Percentiles rank a stretch among this genome's conserved stretches.
These are phyloP conservation scores for Aethina tumida DNA, from an alignment of 1,140 invertebrate genomes.

Conservation along the genomic window DNA sequence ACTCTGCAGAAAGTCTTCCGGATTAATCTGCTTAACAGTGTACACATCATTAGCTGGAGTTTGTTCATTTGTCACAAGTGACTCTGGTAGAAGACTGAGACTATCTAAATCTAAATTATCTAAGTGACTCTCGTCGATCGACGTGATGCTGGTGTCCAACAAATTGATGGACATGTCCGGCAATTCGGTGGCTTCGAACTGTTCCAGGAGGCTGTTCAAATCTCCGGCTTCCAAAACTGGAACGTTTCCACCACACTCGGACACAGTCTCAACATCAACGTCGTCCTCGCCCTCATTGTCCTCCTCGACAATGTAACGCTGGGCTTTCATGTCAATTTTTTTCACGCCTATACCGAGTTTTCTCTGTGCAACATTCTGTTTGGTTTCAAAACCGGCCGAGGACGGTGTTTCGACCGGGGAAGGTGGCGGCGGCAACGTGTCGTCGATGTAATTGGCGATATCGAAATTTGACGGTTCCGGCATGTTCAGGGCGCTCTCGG, in stretches of 20 bases:
- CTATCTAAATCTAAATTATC: too few relatives aligned
- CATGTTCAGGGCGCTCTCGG: too few relatives aligned
- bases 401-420: not conserved
- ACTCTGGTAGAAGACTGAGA: too few relatives aligned
- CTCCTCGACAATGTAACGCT: slow-evolving; percentile 25
- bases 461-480: too few relatives aligned
- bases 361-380: not conserved
- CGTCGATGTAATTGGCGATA: too few relatives aligned
- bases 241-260: slow-evolving; percentile 18
- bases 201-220: slow-evolving; percentile 40
- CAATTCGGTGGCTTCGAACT: slow-evolving; percentile 42
- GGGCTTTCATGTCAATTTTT: slow-evolving; percentile 28
- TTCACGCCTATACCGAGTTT: slow-evolving; percentile 17
- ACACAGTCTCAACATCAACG: slow-evolving; percentile 31
- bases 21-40: too few relatives aligned
- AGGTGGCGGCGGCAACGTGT: not conserved
- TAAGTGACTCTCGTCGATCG: too few relatives aligned
- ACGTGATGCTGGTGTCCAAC: too few relatives aligned
- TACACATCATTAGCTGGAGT: too few relatives aligned
- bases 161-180: too few relatives aligned
- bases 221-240: slow-evolving; percentile 42
- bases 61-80: too few relatives aligned
- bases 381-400: not conserved
- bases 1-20: too few relatives aligned
- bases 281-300: slow-evolving; percentile 13